phyloP scores from a whole-genome alignment of 2,888 invertebrate species.

The Lasius platythorax region DNA sequence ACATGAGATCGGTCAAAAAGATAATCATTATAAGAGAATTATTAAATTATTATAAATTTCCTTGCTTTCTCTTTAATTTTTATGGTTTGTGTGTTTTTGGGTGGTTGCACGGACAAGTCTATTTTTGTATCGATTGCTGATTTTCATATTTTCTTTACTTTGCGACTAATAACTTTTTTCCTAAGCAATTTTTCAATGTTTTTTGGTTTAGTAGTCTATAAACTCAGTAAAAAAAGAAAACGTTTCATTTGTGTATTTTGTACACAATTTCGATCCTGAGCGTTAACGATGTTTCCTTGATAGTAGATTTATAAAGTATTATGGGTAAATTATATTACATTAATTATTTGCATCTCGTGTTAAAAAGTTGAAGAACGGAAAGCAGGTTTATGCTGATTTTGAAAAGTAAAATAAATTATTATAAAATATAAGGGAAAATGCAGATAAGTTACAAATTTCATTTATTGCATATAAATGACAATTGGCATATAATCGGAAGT shows the following conservation, averaged over 20 bases:
- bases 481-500: conserved; percentile 7
- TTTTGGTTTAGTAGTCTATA: background rate
- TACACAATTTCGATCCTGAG: conserved; percentile 12
- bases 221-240: background rate
- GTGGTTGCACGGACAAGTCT: background rate
- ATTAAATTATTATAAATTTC: no score
- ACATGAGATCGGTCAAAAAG: background rate
- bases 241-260: background rate
- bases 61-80: background rate
- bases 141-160: background rate
- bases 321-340: conserved; percentile 10
- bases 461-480: background rate
- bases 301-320: background rate
- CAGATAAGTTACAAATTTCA: conserved; percentile 12
- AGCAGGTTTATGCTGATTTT: background rate
- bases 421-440: background rate
- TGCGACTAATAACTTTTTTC: background rate
- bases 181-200: background rate
- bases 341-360: background rate
- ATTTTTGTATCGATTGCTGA: background rate
- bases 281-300: background rate
- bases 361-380: background rate
- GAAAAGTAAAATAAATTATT: background rate
- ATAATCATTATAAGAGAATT: background rate
- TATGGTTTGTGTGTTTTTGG: background rate